Base-by-base conservation (phyloP, 2,888 invertebrate genomes). In the Ennomos fuscantarius region DNA sequence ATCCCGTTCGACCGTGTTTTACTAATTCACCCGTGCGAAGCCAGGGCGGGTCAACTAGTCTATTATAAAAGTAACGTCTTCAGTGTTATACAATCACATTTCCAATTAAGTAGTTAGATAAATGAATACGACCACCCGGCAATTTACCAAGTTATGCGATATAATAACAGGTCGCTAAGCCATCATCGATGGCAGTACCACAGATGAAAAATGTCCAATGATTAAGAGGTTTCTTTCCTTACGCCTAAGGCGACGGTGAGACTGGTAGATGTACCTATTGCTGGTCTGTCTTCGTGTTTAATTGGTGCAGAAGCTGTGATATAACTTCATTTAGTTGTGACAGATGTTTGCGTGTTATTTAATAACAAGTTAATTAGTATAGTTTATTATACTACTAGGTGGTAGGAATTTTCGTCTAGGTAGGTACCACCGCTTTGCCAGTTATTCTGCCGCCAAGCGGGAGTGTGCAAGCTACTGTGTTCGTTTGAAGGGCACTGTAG, bases 171-270 rank as follows among this genome's bases (percentile, higher is more conserved):
- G 37, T 45, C 43, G 24, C 59, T 62, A 60, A 62, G 60, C 53
- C 58, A 57, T 55, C 55, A 57, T 62, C 55, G 55, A 12, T 9
- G 31, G 31, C 11, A 11, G 12, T 48, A 24, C 48, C 3, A 40
- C 42, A 39, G 44, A 44, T 62, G 63, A 66, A 62, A 66, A 63
- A 66, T 66, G 60, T 63, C 63, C 47, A 57, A 58, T 52, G 54
- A 62, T 62, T 65, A 62, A 65, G 60, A 58, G 47, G 40, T 49
- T 55, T 31, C 49, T 57, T 57, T 51, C 51, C 46, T 37, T 46
- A 36, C 41, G 51, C 51, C 36, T 6, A 12, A 3, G 51, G 51
- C 50, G 34, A 48, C 39, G n/a, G n/a, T n/a, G 24, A 31, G 41
- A 36, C 13, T 9, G 45, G 42, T 36, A 43, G 15, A 11, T 24